A percentile compares a stretch with the other conserved stretches of the same genome.
Conservation (phyloP, 2,797 vertebrate genomes). For the Tauraco hartlaubi region DNA sequence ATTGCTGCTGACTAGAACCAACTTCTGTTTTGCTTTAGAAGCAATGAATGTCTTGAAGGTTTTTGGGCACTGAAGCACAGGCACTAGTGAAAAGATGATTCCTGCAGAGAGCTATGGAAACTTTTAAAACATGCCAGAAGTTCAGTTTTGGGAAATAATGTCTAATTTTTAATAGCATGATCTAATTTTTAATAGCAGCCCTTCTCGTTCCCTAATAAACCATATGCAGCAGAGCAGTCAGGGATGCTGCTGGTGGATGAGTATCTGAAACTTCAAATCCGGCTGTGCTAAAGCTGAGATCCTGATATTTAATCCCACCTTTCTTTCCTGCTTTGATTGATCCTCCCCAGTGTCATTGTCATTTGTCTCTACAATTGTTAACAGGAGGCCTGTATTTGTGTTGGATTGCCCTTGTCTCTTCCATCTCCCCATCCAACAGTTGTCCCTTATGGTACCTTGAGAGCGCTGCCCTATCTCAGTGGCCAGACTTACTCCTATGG, state of each 20-base stretch:
- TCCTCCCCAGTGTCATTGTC: neutral
- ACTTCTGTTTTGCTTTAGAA: neutral
- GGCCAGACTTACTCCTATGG: neutral
- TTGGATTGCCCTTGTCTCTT: neutral
- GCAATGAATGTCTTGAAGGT: neutral
- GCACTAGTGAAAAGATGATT: neutral
- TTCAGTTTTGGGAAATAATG: neutral
- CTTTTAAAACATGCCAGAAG: neutral
- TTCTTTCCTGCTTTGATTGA: neutral
- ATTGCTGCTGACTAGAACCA: neutral
- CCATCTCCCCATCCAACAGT: neutral
- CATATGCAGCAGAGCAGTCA: fast-evolving
- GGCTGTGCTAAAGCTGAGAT: neutral
- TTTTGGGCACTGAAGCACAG: neutral
- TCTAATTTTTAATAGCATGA: neutral
- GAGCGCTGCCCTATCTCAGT: neutral
- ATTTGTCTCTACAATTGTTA: neutral
- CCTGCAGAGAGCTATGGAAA: neutral
- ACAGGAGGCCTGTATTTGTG: neutral
- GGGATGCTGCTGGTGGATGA: neutral
- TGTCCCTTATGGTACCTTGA: neutral
- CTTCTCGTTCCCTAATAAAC: neutral
- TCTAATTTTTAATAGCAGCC: neutral
- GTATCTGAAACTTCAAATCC: neutral
- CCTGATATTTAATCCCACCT: neutral